Percentiles rank a stretch among this genome's conserved stretches.
phyloP scores from a whole-genome alignment of 2,113 vertebrate genomes.

The Rutilus rutilus region DNA sequence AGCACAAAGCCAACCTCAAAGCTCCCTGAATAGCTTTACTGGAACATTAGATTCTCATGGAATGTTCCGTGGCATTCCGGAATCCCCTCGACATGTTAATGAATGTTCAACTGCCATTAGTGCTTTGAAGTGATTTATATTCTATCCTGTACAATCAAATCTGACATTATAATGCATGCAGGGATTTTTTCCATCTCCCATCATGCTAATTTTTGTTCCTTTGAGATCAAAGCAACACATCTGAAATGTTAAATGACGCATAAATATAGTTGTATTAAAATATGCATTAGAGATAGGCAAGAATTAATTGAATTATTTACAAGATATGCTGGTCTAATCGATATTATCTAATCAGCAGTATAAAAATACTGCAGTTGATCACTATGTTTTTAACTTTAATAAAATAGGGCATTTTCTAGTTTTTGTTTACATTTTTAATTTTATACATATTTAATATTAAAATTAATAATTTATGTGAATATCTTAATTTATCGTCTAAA shows the following conservation, averaged over 20 bases:
- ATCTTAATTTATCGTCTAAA: too few species aligned
- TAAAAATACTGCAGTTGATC: too few species aligned
- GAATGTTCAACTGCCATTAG: conserved; percentile 16
- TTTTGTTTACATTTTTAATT: too few species aligned
- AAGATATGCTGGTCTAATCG: not conserved
- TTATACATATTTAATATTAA: too few species aligned
- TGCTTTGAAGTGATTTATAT: not conserved
- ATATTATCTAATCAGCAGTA: not conserved
- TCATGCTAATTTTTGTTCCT: not conserved
- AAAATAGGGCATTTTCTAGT: too few species aligned
- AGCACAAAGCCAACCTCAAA: conserved; percentile 15
- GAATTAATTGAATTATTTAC: not conserved
- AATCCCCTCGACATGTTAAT: conserved; percentile 27
- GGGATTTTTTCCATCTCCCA: not conserved
- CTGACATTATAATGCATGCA: conserved; percentile 33
- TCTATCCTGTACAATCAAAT: conserved; percentile 36
- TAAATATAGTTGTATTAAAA: not conserved
- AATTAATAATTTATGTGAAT: too few species aligned
- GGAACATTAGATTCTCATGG: not conserved
- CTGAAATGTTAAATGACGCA: conserved; percentile 15
- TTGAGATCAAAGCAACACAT: not conserved
- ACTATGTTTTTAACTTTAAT: too few species aligned
- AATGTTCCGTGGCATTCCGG: not conserved
- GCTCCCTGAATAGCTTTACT: not conserved
- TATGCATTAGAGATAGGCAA: not conserved